Base-by-base conservation (phyloP, 2,888 invertebrate genomes). In the Globia sparganii region DNA sequence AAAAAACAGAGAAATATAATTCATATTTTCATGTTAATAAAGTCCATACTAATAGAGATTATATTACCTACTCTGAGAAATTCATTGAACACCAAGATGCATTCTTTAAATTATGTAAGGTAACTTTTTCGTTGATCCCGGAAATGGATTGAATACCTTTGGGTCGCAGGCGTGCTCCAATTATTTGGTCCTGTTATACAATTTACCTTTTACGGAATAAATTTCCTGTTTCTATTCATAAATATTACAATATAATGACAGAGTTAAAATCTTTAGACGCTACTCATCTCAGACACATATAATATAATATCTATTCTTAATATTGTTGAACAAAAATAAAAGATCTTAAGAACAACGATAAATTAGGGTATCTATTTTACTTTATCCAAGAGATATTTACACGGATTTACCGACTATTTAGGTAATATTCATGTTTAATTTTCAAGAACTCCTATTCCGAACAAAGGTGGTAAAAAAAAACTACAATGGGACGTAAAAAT, bases 131-230 rank as follows among this genome's bases (percentile, higher is more conserved):
- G 46, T 31, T 79, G 37, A 68, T 78, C 68, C 83, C 46, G 83
- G 78, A 83, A 78, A 79, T 79, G 58, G 78, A 78, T 67, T 78
- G 68, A 83, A 79, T 79, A 83, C 78, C 66, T 79, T 83, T 40
- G 49, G 68, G 61, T 79, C 49, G 40, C 62, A 34, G 78, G 78
- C 78, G 83, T 78, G 78, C 56, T 78, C 67, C 68, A 83, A 79
- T 83, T 83, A 83, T 77, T 78, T 83, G 56, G 37, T 62, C 31
- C 37, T 77, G 37, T 78, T 78, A 28, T 21, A 78, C 56, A 34
- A 79, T 78, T 83, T 64, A 77, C 78, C 40, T 68, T 68, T 78
- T 78, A 40, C 25, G 11, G 13, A 62, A 71, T 79, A 61, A 70
- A 70, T 69, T 78, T 59, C 49, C 49, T 34, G 43, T 59, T 46